Evolutionary conservation across 2,113 vertebrate genomes (phyloP), one percentile per base, ranked within the genome.

Genomic region (Pogona vitticeps): DNA sequence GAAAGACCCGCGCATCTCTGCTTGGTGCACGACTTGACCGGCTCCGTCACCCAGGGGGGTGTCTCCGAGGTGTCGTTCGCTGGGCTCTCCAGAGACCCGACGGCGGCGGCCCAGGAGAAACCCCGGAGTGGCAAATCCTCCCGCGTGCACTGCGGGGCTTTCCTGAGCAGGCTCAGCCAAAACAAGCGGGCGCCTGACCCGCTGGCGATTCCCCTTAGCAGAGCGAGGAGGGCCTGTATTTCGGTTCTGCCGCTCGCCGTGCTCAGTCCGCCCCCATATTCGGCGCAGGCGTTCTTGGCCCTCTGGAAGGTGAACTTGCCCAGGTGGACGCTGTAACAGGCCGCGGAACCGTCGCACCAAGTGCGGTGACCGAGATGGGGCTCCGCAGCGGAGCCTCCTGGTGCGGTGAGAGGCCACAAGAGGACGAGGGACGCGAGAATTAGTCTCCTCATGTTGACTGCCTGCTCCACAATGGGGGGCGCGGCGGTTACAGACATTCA

Each of bases 311-410:
- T 87, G 72, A 79, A 38, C 61, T 86, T 89, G 42, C 90, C 91
- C 9, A 93, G 80, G 79, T 96, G 95, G 76, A 91, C 86, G 80
- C 95, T 96, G 92, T 96, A 96, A 89, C 96, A 96, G 86, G 90
- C 75, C 59, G 94, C 94, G 0, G 90, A 87, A 26, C 42, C 36
- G 6, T 3, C 88, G 86, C 96, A 96, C 61, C 84, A 86, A 20
- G 94, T 80, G 71, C 87, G 88, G 61, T 87, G 68, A 2, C 87
- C 83, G 0, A 38, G 83, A 23, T 87, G 88, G 8, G 85, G 82
- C 77, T 91, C 70, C 46, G 5, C 46, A 3, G 68, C 10, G 1
- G n/a, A 3, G 21, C 85, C 85, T 1, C 82, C 70, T 65, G 72
- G 63, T 33, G 82, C 78, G 79, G 87, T 92, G 87, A 90, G 70